phyloP scores from a whole-genome alignment of 2,888 invertebrate genomes.

The Acanthosoma haemorrhoidale region DNA sequence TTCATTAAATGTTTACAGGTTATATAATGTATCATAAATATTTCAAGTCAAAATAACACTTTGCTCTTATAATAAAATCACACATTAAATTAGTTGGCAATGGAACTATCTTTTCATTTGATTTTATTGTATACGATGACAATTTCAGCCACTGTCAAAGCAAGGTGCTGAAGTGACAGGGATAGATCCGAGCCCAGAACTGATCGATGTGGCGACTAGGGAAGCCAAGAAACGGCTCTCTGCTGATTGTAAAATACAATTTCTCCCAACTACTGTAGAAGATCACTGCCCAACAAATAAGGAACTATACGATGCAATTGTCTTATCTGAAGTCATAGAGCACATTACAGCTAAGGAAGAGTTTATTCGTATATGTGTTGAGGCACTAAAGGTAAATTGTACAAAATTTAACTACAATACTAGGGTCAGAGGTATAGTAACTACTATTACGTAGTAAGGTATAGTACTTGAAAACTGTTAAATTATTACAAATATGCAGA shows the following conservation, averaged over 20 bases:
- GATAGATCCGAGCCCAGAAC: slow-evolving; percentile 68
- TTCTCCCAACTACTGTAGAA: slow-evolving; percentile 55
- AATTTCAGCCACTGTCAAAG: slow-evolving; percentile 53
- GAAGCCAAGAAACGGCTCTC: slow-evolving; percentile 11
- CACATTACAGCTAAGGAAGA: slow-evolving; percentile 70
- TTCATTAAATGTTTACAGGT: no score
- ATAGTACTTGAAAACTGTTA: no score
- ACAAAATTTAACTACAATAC: no score
- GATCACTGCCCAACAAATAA: slow-evolving; percentile 51
- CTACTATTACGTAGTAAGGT: no score
- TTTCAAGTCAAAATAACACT: no score
- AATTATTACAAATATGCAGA: no score
- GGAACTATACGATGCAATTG: slow-evolving; percentile 69
- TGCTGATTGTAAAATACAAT: slow-evolving; percentile 42
- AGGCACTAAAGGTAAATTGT: slow-evolving; percentile 55
- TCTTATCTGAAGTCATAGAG: slow-evolving; percentile 86
- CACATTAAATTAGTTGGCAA: no score
- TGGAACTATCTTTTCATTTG: no score
- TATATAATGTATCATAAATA: no score
- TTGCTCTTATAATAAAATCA: no score
- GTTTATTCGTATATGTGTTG: slow-evolving; percentile 63
- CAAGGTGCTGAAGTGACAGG: slow-evolving; percentile 76
- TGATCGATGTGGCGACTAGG: slow-evolving; percentile 59
- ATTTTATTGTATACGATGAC: no score
- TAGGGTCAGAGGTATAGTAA: no score